Percentiles rank a stretch among this genome's conserved stretches.
phyloP scores from a whole-genome alignment of 2,888 invertebrate species.

The Strigamia crassipes region DNA sequence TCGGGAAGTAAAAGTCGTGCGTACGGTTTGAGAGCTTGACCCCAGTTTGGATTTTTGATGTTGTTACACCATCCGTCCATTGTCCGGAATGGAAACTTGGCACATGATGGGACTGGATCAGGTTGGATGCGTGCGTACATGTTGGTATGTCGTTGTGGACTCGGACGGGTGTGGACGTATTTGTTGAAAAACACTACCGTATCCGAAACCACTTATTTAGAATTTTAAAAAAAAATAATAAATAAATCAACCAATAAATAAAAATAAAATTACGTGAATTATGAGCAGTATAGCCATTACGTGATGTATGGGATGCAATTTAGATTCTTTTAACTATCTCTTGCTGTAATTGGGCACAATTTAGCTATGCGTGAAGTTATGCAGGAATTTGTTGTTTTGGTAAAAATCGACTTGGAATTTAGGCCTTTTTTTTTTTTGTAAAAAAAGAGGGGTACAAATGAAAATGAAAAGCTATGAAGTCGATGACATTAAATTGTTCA shows the following conservation, averaged over 20 bases:
- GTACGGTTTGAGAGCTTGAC: constrained; percentile 54
- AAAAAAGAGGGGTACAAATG: neutral
- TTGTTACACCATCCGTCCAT: constrained; percentile 60
- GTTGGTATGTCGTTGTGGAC: neutral
- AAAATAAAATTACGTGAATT: neutral
- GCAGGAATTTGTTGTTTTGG: neutral
- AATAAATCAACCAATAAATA: no score
- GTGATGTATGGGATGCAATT: neutral
- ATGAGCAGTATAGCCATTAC: neutral
- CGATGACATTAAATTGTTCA: constrained; percentile 26
- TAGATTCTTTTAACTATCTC: no score
- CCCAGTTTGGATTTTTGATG: constrained; percentile 59
- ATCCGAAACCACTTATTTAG: neutral
- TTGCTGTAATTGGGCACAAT: neutral
- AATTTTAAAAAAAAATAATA: neutral
- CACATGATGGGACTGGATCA: constrained; percentile 50
- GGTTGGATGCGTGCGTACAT: neutral
- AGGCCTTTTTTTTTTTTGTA: neutral
- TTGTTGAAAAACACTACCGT: constrained; percentile 14
- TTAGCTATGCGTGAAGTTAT: neutral
- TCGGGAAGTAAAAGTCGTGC: constrained; percentile 54
- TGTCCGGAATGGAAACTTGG: constrained; percentile 56
- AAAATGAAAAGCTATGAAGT: neutral
- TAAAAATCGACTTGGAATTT: neutral
- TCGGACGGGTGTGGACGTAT: neutral